Evolutionary conservation across 2,888 invertebrate genomes (phyloP), one percentile per base, ranked within the genome.

Genomic region (Hypena proboscidalis): DNA sequence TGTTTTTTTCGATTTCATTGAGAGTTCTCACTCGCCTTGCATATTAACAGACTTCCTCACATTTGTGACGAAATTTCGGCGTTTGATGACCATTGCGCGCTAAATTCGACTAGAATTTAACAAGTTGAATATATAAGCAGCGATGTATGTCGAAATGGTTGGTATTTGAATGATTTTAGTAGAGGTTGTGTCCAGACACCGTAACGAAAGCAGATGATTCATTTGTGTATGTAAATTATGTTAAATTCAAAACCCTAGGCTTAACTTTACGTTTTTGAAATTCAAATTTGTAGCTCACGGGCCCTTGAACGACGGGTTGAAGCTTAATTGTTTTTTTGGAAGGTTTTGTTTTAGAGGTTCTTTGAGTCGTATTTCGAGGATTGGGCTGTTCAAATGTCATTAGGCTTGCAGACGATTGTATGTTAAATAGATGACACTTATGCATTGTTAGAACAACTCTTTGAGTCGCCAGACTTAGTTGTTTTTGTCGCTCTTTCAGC

Each of bases 181-280:
- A 26, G 30, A 44, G 14, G 30, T 30, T 26, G 27, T 17, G 45
- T 37, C 34, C 65, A 63, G 65, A 58, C 57, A 63, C 70, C 70
- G 67, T 74, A 69, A 77, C 77, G 75, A 70, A 62, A 66, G 59
- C 67, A 72, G 76, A 80, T 76, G 76, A 80, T 63, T 79, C 78
- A 80, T 80, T 80, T 81, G 70, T 74, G 47, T 77, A 78, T 78
- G 77, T 69, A 79, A 80, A 80, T 77, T 59, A 60, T 63, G 70
- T 77, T 74, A 71, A 77, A 75, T 74, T 67, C 68, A 71, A 70
- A 70, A 61, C 63, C 58, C 56, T 57, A 52, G 61, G 70, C 70
- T 70, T 71, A 69, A 76, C 74, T 77, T 64, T 60, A 53, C 47
- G 56, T 64, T 64, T 64, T 65, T 64, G 65, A 61, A 65, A 65